Conservation (phyloP, 2,113 vertebrate genomes). For the Tylochromis polylepis region DNA sequence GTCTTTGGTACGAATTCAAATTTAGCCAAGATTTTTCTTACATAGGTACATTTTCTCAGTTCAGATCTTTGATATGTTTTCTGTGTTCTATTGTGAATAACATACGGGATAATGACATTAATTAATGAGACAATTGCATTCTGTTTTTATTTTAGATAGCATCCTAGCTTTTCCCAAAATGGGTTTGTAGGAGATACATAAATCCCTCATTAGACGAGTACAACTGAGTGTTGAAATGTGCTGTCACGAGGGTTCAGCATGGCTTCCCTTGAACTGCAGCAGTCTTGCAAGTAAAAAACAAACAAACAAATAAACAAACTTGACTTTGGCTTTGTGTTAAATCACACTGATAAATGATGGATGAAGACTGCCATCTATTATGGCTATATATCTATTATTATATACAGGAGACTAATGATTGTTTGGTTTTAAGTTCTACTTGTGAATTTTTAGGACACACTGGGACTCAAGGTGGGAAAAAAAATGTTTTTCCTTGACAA, state of each 20-base stretch:
- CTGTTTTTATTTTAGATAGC: neutral
- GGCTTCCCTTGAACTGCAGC: neutral
- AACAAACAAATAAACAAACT: neutral
- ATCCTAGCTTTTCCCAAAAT: neutral
- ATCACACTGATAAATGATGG: neutral
- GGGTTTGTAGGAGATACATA: neutral
- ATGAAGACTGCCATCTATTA: neutral
- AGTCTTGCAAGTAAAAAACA: neutral
- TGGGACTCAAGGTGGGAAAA: neutral
- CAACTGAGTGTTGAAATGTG: neutral
- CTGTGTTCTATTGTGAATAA: neutral
- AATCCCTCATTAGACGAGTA: neutral
- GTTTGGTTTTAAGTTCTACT: neutral
- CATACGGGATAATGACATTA: neutral
- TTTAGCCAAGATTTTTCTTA: neutral
- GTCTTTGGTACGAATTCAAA: neutral
- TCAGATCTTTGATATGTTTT: neutral
- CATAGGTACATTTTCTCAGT: neutral
- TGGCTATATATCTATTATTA: neutral
- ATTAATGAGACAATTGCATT: neutral
- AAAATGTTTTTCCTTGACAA: neutral
- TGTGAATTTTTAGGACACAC: neutral
- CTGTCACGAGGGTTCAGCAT: neutral
- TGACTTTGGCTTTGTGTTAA: neutral
- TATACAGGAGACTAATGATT: neutral